phyloP scores from a whole-genome alignment of 1,140 invertebrate genomes.

The Penaeus chinensis region DNA sequence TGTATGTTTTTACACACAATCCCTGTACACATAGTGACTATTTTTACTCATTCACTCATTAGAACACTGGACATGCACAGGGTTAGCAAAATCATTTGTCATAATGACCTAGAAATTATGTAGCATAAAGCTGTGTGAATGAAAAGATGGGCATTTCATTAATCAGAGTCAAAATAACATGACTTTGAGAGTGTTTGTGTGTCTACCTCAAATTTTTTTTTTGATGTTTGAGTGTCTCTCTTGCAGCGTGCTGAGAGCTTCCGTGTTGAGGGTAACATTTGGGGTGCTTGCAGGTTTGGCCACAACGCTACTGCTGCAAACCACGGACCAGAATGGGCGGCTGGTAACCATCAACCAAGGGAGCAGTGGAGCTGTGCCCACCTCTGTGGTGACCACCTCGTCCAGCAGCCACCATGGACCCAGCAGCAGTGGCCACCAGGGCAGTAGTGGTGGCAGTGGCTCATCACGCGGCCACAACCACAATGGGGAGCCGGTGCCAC shows the following conservation, averaged over 20 bases:
- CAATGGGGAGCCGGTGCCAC: constrained; percentile 60
- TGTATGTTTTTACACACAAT: no score
- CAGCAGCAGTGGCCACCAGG: constrained; percentile 31
- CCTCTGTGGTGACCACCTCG: constrained; percentile 48
- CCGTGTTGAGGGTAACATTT: constrained; percentile 1
- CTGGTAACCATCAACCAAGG: constrained; percentile 62
- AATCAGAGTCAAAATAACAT: no score
- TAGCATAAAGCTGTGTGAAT: no score
- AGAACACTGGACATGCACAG: no score
- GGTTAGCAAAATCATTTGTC: no score
- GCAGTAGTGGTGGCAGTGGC: constrained; percentile 37
- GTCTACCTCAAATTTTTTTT: no score
- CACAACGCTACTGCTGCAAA: constrained; percentile 61
- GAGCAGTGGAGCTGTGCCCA: constrained; percentile 32
- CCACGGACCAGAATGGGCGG: constrained; percentile 61
- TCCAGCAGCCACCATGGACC: constrained; percentile 36
- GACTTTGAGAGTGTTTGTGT: no score
- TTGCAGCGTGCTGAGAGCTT: constrained; percentile 1
- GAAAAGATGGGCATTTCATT: no score
- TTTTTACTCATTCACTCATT: no score
- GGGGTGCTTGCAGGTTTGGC: constrained; percentile 56
- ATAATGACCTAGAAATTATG: not conserved
- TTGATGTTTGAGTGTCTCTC: no score
- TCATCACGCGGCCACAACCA: constrained; percentile 47
- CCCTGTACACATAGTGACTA: no score